Percentiles rank a stretch among this genome's conserved stretches.
These are phyloP conservation scores for Trisateles emortualis DNA, from an alignment of 2,888 invertebrate species.

Conservation along the genomic window DNA sequence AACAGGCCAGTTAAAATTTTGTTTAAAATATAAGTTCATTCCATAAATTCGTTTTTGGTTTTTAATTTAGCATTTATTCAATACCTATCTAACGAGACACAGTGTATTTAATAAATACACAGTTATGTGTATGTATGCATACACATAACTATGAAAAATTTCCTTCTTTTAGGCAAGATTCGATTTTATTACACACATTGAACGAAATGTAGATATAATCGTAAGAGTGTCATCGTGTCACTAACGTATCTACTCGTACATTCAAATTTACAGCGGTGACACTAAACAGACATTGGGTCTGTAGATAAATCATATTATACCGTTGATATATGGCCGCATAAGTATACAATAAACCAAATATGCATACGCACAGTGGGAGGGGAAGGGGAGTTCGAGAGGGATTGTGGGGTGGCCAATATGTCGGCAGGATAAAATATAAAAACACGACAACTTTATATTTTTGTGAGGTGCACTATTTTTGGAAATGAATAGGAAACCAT, in stretches of 20 bases:
- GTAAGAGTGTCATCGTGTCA: constrained; percentile 16
- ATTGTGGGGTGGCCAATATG: constrained; percentile 51
- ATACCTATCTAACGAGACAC: no score
- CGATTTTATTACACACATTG: constrained; percentile 11
- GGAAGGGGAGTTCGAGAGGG: constrained; percentile 34
- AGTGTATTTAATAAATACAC: background rate
- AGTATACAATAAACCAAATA: constrained; percentile 50
- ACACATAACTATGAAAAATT: background rate
- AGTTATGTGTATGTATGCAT: background rate
- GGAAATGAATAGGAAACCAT: constrained; percentile 6
- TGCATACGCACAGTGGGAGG: constrained; percentile 49
- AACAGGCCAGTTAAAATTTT: no score
- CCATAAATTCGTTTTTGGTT: background rate
- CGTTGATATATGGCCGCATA: constrained; percentile 30
- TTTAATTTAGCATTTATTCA: background rate
- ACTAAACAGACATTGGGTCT: constrained; percentile 30
- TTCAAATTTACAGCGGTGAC: constrained; percentile 17
- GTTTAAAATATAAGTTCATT: background rate
- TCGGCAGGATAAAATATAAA: constrained; percentile 53
- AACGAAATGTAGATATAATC: constrained; percentile 8
- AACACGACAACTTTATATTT: constrained; percentile 30
- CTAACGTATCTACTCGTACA: constrained; percentile 10
- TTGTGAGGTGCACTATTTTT: constrained; percentile 23
- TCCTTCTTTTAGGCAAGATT: constrained; percentile 2
- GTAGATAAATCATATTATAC: constrained; percentile 19